phyloP scores from a whole-genome alignment of 2,113 vertebrate species.

The Cygnus atratus region DNA sequence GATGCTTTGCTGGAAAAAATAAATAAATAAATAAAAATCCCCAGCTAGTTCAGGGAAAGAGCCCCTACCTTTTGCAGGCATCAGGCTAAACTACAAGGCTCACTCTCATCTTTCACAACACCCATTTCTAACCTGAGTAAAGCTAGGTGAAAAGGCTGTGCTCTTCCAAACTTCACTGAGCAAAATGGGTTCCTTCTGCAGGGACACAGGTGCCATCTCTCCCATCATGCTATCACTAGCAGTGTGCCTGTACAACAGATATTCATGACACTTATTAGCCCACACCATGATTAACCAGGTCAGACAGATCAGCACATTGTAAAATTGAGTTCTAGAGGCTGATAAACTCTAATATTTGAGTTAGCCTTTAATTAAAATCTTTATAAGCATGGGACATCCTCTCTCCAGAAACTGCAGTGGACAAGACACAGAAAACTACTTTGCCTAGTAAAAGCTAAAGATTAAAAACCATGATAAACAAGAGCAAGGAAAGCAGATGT shows the following conservation, averaged over 20 bases:
- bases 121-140: neutral
- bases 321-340: neutral
- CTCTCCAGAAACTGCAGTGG: neutral
- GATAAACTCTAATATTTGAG: neutral
- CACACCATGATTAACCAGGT: neutral
- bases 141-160: neutral
- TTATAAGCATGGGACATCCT: neutral
- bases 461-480: neutral
- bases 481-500: neutral
- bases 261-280: neutral
- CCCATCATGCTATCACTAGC: neutral
- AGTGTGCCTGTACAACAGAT: neutral
- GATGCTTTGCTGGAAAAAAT: neutral
- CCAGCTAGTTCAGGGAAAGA: fast-evolving
- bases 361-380: slow-evolving; percentile 33
- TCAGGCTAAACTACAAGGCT: neutral
- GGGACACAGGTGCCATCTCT: fast-evolving
- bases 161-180: fast-evolving
- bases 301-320: neutral
- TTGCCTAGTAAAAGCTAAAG: neutral
- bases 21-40: too few relatives aligned
- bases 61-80: neutral
- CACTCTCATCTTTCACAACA: neutral
- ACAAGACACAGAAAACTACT: neutral
- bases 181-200: neutral